Base-by-base conservation (phyloP, 2,888 invertebrate genomes). In the Emmelina monodactyla region DNA sequence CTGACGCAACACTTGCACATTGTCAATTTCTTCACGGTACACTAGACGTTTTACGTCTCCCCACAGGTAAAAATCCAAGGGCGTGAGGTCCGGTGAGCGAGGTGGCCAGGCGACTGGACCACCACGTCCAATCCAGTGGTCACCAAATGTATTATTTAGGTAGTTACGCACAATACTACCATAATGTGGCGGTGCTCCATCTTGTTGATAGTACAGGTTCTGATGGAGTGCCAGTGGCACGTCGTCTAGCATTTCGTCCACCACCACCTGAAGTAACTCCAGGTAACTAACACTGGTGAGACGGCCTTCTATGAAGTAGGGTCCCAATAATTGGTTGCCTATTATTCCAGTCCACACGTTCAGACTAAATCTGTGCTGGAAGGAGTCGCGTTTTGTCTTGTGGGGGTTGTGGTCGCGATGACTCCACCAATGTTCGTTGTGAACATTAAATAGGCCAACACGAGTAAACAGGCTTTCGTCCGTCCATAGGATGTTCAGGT, bases 301-400 rank as follows among this genome's bases (percentile, higher is more conserved):
- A 15, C 33, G 30, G 14, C 16, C 28, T 5, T 35, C 33, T 25
- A 40, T 31, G 16, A 37, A 35, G 29, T 38, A 31, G 12, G 38
- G 42, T 3, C 38, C 43, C 22, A 43, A 10, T 28, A 44, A 29
- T 10, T 16, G 19, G 29, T 34, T 29, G 14, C 31, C 16, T 12
- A 37, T 9, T 13, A 41, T 33, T 10, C 41, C 41, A 10, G 41
- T 42, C 42, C 42, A 42, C 33, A 45, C 39, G 25, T 39, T 41
- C 2, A 41, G 29, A 22, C 38, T 37, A 15, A 37, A 45, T 15
- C 35, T 15, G 16, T 38, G 35, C 32, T 45, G 41, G n/a, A n/a
- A n/a, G n/a, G 16, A 14, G 22, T 35, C 28, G 14, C 32, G 19
- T 31, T 33, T 31, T 5, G 31, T 16, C n/a, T 29, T 16, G 28